Base-by-base conservation (phyloP, 1,140 invertebrate genomes). In the Microvelia longipes region DNA sequence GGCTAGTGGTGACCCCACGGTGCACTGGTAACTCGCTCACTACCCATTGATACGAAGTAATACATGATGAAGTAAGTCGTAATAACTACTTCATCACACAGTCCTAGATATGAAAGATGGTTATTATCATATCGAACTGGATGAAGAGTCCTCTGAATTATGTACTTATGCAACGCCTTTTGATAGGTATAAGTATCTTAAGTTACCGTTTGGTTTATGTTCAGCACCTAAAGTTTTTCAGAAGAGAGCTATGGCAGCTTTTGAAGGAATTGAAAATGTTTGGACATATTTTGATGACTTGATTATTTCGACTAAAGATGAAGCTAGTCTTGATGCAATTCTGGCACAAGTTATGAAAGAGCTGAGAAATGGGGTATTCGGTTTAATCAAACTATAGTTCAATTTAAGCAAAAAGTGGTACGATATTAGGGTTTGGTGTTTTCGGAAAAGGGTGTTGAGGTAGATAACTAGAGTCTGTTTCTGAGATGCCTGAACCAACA, bases 401-500 rank as follows among this genome's bases (percentile, higher is more conserved):
- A 50, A 19, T 74, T 72, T 71, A 61, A 74, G 75, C 13, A 83
- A 82, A 75, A 76, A 78, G 73, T 75, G 66, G 72, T 81, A 13
- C 76, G 74, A 63, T 81, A 77, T 73, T 71, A 82, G 30, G 80
- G 79, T 1, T 71, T 75, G 61, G 70, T 75, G 60, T 72, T 78
- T 63, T 71, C 74, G 64, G 68, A 68, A 70, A 66, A 77, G n/a
- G 79, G 79, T 15, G 73, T 82, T 2, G 75, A 73, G 70, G 71
- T 77, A 11, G 77, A 81, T 68, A 73, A 73, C 2, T 72, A 76
- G 2, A 79, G 79, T 69, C 78, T 26, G 79, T 82, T 2, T 63
- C 73, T 66, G 74, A 80, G 26, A 70, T 80, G 2, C 69, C 75
- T 35, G 69, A 50, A 26, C 78, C 78, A n/a, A 75, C 50, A 28